phyloP scores from a whole-genome alignment of 2,888 invertebrate species.

The Camponotus fellah region DNA sequence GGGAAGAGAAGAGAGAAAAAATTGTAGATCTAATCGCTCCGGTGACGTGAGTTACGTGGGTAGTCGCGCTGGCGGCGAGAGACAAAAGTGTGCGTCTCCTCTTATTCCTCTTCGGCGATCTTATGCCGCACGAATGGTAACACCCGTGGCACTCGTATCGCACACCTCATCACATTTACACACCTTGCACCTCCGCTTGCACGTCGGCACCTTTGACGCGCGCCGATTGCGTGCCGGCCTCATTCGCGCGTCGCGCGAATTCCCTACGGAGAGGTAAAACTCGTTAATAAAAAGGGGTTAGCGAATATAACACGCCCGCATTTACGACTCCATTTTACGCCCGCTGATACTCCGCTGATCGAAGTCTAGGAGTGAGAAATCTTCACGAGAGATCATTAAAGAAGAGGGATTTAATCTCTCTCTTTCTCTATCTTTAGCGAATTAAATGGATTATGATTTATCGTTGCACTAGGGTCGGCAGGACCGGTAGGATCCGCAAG shows the following conservation, averaged over 20 bases:
- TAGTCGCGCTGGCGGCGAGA: conserved; percentile 76
- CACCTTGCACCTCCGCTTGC: conserved; percentile 74
- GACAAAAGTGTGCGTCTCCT: conserved; percentile 72
- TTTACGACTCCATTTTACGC: background rate
- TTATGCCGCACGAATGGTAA: conserved; percentile 72
- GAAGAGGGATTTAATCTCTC: conserved; percentile 39
- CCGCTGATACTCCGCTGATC: background rate
- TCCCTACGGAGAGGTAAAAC: conserved; percentile 24
- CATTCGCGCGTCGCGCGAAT: conserved; percentile 53
- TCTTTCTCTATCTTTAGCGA: conserved; percentile 38
- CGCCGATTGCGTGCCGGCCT: conserved; percentile 54
- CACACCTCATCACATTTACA: conserved; percentile 79
- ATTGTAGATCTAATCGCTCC: conserved; percentile 41
- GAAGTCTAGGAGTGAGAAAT: conserved; percentile 56
- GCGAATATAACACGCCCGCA: conserved; percentile 13
- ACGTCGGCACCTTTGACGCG: conserved; percentile 68
- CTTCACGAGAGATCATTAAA: conserved; percentile 33
- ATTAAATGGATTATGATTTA: conserved; percentile 48
- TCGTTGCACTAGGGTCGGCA: conserved; percentile 34
- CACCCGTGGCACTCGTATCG: conserved; percentile 77
- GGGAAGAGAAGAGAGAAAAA: background rate
- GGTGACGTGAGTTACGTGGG: conserved; percentile 82
- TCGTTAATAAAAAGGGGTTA: conserved; percentile 8
- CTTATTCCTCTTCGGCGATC: conserved; percentile 67
- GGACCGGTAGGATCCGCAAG: background rate